These are phyloP conservation scores for Philhelius pedissequus DNA, from an alignment of 2,888 invertebrate species.

Conservation along the genomic window DNA sequence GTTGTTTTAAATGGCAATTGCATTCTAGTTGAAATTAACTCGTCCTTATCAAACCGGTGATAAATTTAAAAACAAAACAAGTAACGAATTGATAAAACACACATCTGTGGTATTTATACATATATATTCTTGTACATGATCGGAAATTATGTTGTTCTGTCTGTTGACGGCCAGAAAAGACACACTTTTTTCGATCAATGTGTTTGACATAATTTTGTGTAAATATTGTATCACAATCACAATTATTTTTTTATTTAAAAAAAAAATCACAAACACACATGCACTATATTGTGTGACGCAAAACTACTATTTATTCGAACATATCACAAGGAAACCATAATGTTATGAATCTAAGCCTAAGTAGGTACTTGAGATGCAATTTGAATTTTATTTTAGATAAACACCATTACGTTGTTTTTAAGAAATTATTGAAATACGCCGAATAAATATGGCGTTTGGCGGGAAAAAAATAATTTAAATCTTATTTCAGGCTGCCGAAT, in stretches of 20 bases:
- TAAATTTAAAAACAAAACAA: constrained; percentile 21
- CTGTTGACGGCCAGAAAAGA: not conserved
- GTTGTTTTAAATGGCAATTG: constrained; percentile 39
- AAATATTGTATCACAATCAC: constrained; percentile 19
- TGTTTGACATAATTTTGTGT: not conserved
- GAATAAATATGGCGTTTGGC: not conserved
- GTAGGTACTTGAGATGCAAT: constrained; percentile 12
- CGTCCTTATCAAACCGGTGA: constrained; percentile 37
- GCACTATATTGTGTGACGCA: not conserved
- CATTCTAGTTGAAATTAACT: constrained; percentile 22
- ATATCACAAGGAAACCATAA: not conserved
- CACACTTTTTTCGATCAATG: constrained; percentile 1
- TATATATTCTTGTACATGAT: constrained; percentile 23
- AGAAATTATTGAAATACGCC: not conserved
- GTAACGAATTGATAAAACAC: constrained; percentile 10
- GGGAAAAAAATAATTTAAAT: not conserved
- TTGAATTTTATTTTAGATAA: not conserved
- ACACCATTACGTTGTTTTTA: constrained; percentile 15
- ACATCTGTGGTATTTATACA: constrained; percentile 10
- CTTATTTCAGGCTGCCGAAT: not conserved
- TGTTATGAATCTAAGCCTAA: not conserved
- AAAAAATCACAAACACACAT: not conserved
- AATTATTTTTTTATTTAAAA: not conserved
- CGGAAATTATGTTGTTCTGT: constrained; percentile 21
- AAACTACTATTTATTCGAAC: not conserved